phyloP scores from a whole-genome alignment of 2,113 vertebrate species.

The Aramus guarauna region DNA sequence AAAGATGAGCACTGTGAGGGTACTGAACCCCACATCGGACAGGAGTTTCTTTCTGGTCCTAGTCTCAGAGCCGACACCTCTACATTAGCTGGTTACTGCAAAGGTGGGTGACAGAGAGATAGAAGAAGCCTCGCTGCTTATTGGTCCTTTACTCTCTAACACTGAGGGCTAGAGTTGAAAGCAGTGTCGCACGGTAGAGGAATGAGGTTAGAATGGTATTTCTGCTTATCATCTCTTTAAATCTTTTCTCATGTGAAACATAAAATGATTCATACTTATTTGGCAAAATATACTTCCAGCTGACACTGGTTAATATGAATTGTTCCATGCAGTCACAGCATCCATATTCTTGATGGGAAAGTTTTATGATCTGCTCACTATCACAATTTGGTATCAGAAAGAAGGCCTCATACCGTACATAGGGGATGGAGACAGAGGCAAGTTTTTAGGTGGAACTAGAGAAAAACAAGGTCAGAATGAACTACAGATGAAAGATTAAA shows the following conservation, averaged over 20 bases:
- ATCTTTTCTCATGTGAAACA: neutral
- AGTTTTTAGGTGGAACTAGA: neutral
- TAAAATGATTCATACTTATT: neutral
- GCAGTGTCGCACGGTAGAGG: neutral
- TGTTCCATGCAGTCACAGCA: neutral
- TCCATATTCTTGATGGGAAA: neutral
- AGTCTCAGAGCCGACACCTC: neutral
- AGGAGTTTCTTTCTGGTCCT: neutral
- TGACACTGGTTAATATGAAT: neutral
- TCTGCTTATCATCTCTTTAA: neutral
- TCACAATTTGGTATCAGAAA: neutral
- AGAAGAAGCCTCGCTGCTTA: neutral
- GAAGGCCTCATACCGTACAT: neutral
- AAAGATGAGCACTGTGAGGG: neutral
- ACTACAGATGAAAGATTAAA: neutral
- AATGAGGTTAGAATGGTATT: neutral
- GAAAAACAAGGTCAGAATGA: neutral
- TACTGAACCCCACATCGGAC: neutral
- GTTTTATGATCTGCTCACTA: neutral
- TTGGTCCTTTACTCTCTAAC: neutral
- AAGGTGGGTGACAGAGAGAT: neutral
- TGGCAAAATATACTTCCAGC: neutral
- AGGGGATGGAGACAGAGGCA: neutral
- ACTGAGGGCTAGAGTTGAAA: neutral
- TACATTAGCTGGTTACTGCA: neutral